Base-by-base conservation (phyloP, 1,140 invertebrate species). In the Marisa cornuarietis region DNA sequence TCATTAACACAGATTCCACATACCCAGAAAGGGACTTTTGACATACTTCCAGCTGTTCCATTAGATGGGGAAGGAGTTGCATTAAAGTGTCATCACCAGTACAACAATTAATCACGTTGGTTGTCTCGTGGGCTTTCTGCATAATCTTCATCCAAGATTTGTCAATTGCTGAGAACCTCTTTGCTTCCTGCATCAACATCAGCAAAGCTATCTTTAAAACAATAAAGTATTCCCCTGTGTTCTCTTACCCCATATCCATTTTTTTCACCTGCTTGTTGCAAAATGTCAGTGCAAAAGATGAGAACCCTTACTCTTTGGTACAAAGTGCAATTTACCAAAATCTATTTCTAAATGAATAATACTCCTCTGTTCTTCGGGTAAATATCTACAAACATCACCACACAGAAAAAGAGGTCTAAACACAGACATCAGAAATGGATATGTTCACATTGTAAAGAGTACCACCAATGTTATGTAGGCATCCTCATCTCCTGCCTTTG, bases 61-160 rank as follows among this genome's bases (percentile, higher is more conserved):
- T 96, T 26, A 99, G 91, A 92, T 98, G 96, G 10, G 97, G 97
- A 11, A 99, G 87, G 5, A 98, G 92, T 88, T 98, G 96, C 84
- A 95, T 95, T 0, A 99, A 91, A 65, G 97, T 93, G 90, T 99
- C 97, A 88, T 99, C 97, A 13, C 96, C 96, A 18, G 98, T 96
- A 91, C 97, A 99, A 88, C 97, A 99, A 13, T 95, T 94, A 2
- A 99, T 96, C 13, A 99, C 97, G 68, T 97, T 96, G 0, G 97
- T 95, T 0, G 95, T 97, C 90, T 99, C 97, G 88, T 97, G 96
- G 1, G 96, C 96, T 76, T 96, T 91, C 87, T 96, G 95, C 97
- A 99, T 98, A 24, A 99, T 98, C 90, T 98, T 98, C 87, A 98
- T 96, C 97, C 97, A 99, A 9, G 96, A 97, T 87, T 98, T 98